These are phyloP conservation scores for Amorpha juglandis DNA, from an alignment of 2,888 invertebrate genomes.

Conservation along the genomic window DNA sequence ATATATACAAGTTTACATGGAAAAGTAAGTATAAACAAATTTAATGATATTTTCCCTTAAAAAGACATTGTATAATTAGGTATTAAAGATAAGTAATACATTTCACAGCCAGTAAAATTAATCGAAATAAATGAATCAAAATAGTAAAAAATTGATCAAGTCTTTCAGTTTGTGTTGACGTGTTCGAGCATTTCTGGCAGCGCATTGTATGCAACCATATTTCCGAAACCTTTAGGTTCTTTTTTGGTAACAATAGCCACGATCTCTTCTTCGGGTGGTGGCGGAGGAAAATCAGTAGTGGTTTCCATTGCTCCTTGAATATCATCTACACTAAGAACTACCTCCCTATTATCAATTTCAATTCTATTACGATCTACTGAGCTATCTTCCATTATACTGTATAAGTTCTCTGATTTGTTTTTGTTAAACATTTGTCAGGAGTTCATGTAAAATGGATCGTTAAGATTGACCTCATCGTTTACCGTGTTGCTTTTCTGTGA, in stretches of 20 bases:
- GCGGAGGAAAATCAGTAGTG: slow-evolving; percentile 69
- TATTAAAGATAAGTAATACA: slow-evolving; percentile 30
- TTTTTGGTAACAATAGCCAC: slow-evolving; percentile 81
- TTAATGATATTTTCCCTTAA: slow-evolving; percentile 44
- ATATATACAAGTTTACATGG: slow-evolving; percentile 39
- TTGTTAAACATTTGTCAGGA: slow-evolving; percentile 89
- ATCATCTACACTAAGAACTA: slow-evolving; percentile 80
- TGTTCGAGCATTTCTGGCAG: slow-evolving; percentile 81
- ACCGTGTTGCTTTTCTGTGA: slow-evolving; percentile 86
- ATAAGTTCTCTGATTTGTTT: slow-evolving; percentile 83
- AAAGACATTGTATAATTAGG: slow-evolving; percentile 31
- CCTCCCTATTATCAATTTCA: slow-evolving; percentile 79
- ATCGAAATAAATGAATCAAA: slow-evolving; percentile 40
- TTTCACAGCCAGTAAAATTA: slow-evolving; percentile 62
- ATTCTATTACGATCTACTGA: slow-evolving; percentile 75
- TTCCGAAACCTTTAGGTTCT: slow-evolving; percentile 76
- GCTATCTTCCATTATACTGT: slow-evolving; percentile 83
- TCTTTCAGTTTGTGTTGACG: slow-evolving; percentile 64
- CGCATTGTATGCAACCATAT: slow-evolving; percentile 82
- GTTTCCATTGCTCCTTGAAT: slow-evolving; percentile 67
- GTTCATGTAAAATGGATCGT: slow-evolving; percentile 87
- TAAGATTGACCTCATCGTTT: slow-evolving; percentile 86
- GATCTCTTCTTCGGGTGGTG: slow-evolving; percentile 77
- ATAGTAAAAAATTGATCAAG: slow-evolving; percentile 36
- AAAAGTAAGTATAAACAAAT: slow-evolving; percentile 56